Evolutionary conservation across 2,888 invertebrate species (phyloP).

Genomic region (Synergus gifuensis): DNA sequence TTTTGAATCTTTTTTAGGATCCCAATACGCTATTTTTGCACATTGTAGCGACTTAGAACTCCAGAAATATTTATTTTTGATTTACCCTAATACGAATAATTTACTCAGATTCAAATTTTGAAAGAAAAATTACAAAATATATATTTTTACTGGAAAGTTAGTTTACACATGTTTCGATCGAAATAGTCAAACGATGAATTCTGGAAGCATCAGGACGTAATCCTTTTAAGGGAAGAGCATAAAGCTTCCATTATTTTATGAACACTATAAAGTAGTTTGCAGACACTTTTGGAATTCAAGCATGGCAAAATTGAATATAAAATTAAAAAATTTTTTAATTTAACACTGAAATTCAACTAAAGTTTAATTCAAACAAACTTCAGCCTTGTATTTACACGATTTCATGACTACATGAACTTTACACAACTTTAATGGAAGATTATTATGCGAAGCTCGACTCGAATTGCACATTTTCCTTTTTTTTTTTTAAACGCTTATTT

Average conservation of each 20-base stretch:
- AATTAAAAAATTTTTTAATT: not conserved
- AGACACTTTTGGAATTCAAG: conserved; percentile 13
- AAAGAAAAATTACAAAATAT: not conserved
- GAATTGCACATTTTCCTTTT: not conserved
- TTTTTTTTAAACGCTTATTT: not conserved
- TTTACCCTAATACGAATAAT: not conserved
- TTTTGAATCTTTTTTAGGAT: no score
- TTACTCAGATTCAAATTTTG: not conserved
- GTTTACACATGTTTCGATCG: not conserved
- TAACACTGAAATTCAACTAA: not conserved
- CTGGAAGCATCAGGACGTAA: conserved; percentile 18
- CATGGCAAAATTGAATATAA: not conserved
- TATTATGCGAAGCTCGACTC: not conserved
- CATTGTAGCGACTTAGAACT: no score
- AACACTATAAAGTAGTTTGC: conserved; percentile 12
- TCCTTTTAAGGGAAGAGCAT: not conserved
- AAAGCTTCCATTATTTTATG: conserved; percentile 16
- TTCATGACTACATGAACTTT: not conserved
- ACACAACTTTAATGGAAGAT: not conserved
- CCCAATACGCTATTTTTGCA: no score
- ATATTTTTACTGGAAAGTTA: not conserved
- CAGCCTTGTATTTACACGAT: conserved; percentile 10
- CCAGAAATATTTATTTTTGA: no score
- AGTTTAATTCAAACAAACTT: conserved; percentile 6
- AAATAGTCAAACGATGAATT: conserved; percentile 9